Evolutionary conservation across 2,113 vertebrate species (phyloP).

Genomic region (Callionymus lyra): DNA sequence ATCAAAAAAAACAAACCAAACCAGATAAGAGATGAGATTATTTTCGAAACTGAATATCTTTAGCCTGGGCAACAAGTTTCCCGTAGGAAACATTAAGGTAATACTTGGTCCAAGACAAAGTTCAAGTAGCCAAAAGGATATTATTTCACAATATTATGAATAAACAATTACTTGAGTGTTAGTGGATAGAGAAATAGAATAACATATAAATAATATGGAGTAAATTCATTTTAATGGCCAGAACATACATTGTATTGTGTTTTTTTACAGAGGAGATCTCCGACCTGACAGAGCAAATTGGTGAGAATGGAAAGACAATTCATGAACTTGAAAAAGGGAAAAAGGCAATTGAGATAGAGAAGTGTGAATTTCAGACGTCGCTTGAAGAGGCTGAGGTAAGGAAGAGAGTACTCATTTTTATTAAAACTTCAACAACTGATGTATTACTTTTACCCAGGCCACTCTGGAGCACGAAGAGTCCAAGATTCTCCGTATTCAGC

Average conservation of each 20-base stretch:
- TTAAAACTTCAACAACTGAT: background rate
- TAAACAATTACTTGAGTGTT: no score
- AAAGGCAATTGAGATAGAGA: slow-evolving; percentile 55
- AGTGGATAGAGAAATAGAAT: no score
- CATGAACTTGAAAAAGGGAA: slow-evolving; percentile 66
- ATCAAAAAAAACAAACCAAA: no score
- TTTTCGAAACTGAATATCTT: no score
- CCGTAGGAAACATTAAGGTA: no score
- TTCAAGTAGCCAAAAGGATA: no score
- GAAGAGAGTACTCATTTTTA: background rate
- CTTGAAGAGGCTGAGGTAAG: slow-evolving; percentile 66
- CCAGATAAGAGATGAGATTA: no score
- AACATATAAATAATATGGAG: no score
- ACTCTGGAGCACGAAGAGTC: slow-evolving; percentile 63
- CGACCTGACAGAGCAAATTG: slow-evolving; percentile 60
- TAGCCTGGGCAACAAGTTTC: no score
- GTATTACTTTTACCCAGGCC: slow-evolving; percentile 25
- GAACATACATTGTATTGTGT: background rate
- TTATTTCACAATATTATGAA: no score
- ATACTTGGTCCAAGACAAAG: no score
- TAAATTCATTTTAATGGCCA: no score
- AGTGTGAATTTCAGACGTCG: slow-evolving; percentile 58
- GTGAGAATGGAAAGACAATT: slow-evolving; percentile 63
- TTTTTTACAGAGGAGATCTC: slow-evolving; percentile 59
- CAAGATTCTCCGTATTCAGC: slow-evolving; percentile 60